A percentile compares a stretch with the other conserved stretches of the same genome.
These are phyloP conservation scores for Drymonia ruficornis DNA, from an alignment of 2,888 invertebrate genomes.

Conservation along the genomic window DNA sequence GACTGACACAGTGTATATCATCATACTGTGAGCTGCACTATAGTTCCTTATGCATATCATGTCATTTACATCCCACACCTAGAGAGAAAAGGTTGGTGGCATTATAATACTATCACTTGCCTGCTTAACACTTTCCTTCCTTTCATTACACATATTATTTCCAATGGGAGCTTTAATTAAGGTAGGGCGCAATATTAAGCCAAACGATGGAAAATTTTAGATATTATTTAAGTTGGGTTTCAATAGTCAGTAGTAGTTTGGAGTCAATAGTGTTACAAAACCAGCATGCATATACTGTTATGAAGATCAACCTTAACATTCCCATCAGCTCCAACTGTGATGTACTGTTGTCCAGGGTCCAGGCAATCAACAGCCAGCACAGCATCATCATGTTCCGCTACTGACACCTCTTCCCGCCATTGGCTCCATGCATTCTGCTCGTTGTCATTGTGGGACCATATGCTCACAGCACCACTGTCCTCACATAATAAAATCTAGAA, in stretches of 20 bases:
- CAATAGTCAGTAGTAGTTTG: no score
- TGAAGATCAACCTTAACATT: constrained; percentile 71
- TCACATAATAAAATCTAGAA: constrained; percentile 74
- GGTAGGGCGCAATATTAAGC: no score
- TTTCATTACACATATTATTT: no score
- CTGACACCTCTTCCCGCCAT: constrained; percentile 65
- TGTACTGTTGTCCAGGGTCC: constrained; percentile 60
- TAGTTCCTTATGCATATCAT: constrained; percentile 76
- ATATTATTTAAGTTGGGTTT: no score
- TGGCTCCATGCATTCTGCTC: constrained; percentile 54
- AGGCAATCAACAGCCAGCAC: constrained; percentile 67
- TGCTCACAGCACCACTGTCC: constrained; percentile 71
- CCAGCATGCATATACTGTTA: no score
- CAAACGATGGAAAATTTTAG: no score
- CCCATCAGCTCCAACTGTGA: constrained; percentile 76
- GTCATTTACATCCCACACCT: constrained; percentile 81
- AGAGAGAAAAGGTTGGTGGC: constrained; percentile 24
- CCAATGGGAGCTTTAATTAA: no score
- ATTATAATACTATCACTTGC: no score
- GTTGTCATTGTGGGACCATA: constrained; percentile 60
- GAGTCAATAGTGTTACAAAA: no score
- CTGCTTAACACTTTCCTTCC: no score
- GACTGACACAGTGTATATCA: constrained; percentile 76
- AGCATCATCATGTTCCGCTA: constrained; percentile 73
- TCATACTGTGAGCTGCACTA: constrained; percentile 73